Conservation (phyloP, 2,888 invertebrate species). For the Acanthopleura granulata region DNA sequence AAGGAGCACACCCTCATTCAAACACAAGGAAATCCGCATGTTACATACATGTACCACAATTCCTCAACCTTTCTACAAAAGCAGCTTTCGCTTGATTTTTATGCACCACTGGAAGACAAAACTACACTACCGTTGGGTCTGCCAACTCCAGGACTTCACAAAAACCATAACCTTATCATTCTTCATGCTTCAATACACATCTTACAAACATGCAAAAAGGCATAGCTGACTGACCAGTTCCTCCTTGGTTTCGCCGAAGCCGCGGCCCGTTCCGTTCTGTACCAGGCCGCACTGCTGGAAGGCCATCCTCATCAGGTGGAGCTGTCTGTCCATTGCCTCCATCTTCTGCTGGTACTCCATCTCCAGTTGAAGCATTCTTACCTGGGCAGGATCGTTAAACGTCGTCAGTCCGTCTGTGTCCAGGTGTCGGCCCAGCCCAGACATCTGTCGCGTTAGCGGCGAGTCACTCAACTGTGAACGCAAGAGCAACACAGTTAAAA, state of each 20-base stretch:
- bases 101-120: no score
- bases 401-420: constrained; percentile 79
- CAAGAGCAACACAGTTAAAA: no score
- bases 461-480: constrained; percentile 39
- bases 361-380: constrained; percentile 85
- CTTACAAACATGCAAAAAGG: not conserved
- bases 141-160: no score
- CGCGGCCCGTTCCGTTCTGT: not conserved
- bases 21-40: no score
- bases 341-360: constrained; percentile 74
- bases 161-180: no score
- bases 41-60: no score
- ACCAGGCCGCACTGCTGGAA: constrained; percentile 70
- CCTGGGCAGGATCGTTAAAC: constrained; percentile 80
- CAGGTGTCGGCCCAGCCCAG: constrained; percentile 53
- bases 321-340: constrained; percentile 82
- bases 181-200: no score
- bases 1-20: no score
- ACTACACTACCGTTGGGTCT: no score
- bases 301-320: constrained; percentile 83
- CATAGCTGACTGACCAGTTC: constrained; percentile 26
- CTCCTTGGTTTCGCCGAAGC: constrained; percentile 29
- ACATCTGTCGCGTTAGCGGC: constrained; percentile 41
- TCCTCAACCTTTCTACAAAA: no score
- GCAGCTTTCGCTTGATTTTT: no score